Conservation (phyloP, 2,888 invertebrate species). For the Bursaphelenchus okinawaensis region DNA sequence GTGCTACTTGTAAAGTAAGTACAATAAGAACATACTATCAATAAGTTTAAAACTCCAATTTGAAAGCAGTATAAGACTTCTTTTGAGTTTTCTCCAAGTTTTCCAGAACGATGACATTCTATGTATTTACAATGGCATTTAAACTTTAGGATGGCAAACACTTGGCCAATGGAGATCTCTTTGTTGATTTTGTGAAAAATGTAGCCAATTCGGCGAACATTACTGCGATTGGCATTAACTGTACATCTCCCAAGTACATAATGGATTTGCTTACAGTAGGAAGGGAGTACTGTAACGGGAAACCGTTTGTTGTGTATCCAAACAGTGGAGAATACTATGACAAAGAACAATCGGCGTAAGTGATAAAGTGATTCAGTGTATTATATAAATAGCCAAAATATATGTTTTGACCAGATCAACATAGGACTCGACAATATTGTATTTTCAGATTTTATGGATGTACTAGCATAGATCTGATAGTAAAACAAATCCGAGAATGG, state of each 20-base stretch:
- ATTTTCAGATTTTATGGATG: slow-evolving; percentile 22
- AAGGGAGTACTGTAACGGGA: not conserved
- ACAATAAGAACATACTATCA: no score
- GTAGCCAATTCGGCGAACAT: slow-evolving; percentile 61
- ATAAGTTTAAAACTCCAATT: not conserved
- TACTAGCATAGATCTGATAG: slow-evolving; percentile 59
- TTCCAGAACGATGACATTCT: no score
- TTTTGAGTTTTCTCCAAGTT: no score
- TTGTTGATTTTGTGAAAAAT: slow-evolving; percentile 69
- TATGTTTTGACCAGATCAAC: no score
- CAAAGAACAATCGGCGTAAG: slow-evolving; percentile 10
- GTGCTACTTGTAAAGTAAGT: slow-evolving; percentile 76
- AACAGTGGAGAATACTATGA: slow-evolving; percentile 82
- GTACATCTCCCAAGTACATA: slow-evolving; percentile 70
- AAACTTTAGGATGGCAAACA: slow-evolving; percentile 4
- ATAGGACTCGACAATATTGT: not conserved
- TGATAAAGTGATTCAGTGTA: no score
- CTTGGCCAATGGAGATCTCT: slow-evolving; percentile 69
- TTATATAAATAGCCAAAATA: no score
- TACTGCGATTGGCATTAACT: slow-evolving; percentile 82
- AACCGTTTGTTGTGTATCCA: slow-evolving; percentile 79
- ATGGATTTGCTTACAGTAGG: slow-evolving; percentile 63
- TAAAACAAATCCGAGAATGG: slow-evolving; percentile 74
- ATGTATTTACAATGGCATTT: no score
- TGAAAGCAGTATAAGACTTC: not conserved